Conservation (phyloP, 1,140 invertebrate species). For the Apis mellifera region Amel_HAv3.1 CM009941.2:6760501-6761000, state of each 20-base stretch:
- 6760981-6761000: too few species aligned
- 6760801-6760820: too few species aligned
- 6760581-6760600: not conserved
- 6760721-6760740: conserved; percentile 90
- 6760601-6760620: conserved; percentile 29
- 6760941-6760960: too few species aligned
- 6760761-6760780: conserved; percentile 90
- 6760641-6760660: conserved; percentile 76
- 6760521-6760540: too few species aligned
- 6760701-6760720: conserved; percentile 89
- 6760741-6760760: conserved; percentile 91
- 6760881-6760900: too few species aligned
- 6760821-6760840: not conserved
- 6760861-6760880: not conserved
- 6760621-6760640: conserved; percentile 43
- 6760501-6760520: too few species aligned
- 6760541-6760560: too few species aligned
- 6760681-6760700: conserved; percentile 90
- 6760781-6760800: conserved; percentile 29
- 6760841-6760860: not conserved
- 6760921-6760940: too few species aligned
- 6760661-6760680: conserved; percentile 89
- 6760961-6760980: too few species aligned
- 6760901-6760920: too few species aligned
- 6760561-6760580: too few species aligned